phyloP scores from a whole-genome alignment of 2,113 vertebrate species.

The Salvelinus namaycush region DNA sequence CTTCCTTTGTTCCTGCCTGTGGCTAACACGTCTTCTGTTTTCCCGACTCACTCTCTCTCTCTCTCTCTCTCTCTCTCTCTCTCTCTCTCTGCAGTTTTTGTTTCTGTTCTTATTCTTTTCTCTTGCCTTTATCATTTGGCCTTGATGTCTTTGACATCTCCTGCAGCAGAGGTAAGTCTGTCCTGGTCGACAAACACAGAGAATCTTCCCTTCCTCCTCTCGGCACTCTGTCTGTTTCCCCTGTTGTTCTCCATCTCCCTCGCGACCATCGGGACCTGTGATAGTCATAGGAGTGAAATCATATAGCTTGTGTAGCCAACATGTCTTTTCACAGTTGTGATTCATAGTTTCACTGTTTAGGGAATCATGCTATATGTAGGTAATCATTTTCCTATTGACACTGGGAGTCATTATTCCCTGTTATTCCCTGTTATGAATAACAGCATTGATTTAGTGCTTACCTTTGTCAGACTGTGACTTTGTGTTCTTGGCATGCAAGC shows the following conservation, averaged over 20 bases:
- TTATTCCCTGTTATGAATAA: too few relatives aligned
- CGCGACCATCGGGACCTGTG: neutral
- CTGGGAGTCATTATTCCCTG: too few relatives aligned
- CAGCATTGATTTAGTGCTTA: too few relatives aligned
- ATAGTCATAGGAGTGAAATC: neutral
- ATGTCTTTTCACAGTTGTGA: neutral
- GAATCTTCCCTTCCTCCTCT: slow-evolving; percentile 12
- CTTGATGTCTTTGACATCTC: slow-evolving; percentile 86
- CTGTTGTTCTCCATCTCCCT: neutral
- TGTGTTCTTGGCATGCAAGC: neutral
- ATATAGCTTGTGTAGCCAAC: neutral
- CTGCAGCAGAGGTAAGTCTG: slow-evolving; percentile 81
- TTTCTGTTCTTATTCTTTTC: slow-evolving; percentile 95
- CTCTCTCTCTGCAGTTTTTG: slow-evolving; percentile 79
- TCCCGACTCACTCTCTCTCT: neutral
- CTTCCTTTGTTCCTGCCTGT: neutral
- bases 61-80: neutral
- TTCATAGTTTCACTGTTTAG: neutral
- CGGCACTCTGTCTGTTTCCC: neutral
- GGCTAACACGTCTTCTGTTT: neutral
- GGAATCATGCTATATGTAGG: neutral
- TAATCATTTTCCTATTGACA: too few relatives aligned
- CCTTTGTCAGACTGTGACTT: too few relatives aligned
- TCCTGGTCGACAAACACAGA: too few relatives aligned
- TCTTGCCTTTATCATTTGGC: slow-evolving; percentile 96